Evolutionary conservation across 2,113 vertebrate species (phyloP), one percentile per base, ranked within the genome.

Genomic region (Esox niger): DNA sequence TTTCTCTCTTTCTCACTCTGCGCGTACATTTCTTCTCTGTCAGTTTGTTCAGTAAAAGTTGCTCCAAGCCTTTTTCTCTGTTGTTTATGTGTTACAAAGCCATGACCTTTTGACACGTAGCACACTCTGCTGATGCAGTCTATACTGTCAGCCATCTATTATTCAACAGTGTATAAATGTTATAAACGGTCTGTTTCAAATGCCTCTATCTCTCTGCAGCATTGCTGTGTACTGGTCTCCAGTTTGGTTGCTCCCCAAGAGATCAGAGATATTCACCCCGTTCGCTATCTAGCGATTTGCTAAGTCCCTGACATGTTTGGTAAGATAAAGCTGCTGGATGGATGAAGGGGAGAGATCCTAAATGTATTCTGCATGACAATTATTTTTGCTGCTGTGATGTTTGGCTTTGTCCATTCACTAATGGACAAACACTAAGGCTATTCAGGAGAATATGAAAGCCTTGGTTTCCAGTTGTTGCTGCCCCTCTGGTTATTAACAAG

Each of bases 141-240:
- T 66, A 32, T 23, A 59, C 59, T 33, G 27, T 43, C 55, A 29
- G 21, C 20, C 55, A 59, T 61, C 55, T 52, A 65, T 72, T 30
- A 66, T 72, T 66, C 35, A 72, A 43, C 62, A 31, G 30, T 58
- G 55, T 62, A 72, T 71, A 71, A 71, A 43, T 59, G 63, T 66
- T 72, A 66, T 33, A 72, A 72, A 72, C 60, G 63, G 56, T 30
- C 1, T 23, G 46, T 25, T 38, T 71, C 63, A 67, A 13, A n/a
- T 43, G 54, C 49, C 13, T 55, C 33, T 17, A 21, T 54, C 13
- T 52, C 31, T 5, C 13, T 43, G 23, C 26, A 23, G 1, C 9
- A 11, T 29, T n/a, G 33, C n/a, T 27, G 26, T 30, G 21, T 0
- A 21, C n/a, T 23, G 7, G n/a, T 1, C 47, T 52, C 47, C 7